Percentiles rank a stretch among this genome's conserved stretches.
Conservation (phyloP, 2,113 vertebrate species). For the Crocuta crocuta region DNA sequence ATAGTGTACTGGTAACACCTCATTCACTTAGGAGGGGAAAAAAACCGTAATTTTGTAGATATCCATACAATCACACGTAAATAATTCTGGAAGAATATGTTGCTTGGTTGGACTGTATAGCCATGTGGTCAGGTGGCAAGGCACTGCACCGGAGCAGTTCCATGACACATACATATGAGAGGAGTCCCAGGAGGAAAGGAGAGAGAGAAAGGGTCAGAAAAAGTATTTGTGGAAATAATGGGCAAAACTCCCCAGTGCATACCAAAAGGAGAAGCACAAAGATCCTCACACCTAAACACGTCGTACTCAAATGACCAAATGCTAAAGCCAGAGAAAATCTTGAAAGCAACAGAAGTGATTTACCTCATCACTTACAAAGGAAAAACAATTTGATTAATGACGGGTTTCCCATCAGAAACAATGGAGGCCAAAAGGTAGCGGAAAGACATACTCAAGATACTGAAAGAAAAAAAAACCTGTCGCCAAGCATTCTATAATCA, state of each 20-base stretch:
- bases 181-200: neutral
- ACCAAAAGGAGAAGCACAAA: neutral
- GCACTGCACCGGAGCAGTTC: neutral
- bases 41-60: neutral
- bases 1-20: neutral
- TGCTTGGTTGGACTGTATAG: accelerated
- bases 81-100: neutral
- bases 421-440: neutral
- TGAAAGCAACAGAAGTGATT: neutral
- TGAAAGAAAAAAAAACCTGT: neutral
- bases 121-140: neutral
- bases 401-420: neutral
- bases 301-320: neutral
- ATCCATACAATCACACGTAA: neutral
- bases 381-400: neutral
- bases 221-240: neutral
- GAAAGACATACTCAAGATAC: neutral
- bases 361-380: neutral
- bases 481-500: neutral
- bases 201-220: neutral
- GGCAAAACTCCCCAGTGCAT: neutral
- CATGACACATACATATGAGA: neutral
- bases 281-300: neutral
- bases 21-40: neutral
- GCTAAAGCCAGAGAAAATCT: neutral